phyloP scores from a whole-genome alignment of 1,140 invertebrate species.

The Hestina assimilis region DNA sequence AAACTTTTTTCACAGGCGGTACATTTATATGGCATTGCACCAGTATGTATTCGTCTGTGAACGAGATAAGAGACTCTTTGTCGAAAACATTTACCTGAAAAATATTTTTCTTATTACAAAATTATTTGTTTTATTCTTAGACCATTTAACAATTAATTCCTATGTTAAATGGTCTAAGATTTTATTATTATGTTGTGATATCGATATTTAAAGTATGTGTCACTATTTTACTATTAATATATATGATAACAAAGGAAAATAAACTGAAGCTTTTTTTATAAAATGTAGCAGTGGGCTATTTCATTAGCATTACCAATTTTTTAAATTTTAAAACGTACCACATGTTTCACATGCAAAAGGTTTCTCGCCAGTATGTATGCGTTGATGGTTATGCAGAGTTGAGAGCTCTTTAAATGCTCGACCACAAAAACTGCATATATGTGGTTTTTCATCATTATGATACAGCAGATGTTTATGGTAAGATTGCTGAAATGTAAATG shows the following conservation, averaged over 20 bases:
- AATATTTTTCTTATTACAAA: neutral
- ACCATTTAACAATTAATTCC: too few species aligned
- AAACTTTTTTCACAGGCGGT: constrained; percentile 89
- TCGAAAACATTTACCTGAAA: constrained; percentile 90
- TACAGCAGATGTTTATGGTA: constrained; percentile 94
- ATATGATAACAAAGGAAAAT: neutral
- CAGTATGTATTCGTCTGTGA: constrained; percentile 90
- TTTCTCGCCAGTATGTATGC: constrained; percentile 94
- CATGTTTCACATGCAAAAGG: constrained; percentile 95
- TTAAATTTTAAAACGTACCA: constrained; percentile 78
- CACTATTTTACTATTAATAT: neutral
- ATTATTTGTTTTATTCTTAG: neutral
- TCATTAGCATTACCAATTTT: too few species aligned
- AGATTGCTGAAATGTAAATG: constrained; percentile 94
- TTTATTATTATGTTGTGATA: too few species aligned
- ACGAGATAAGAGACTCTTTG: constrained; percentile 92
- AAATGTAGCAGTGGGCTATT: too few species aligned
- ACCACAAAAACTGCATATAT: constrained; percentile 88
- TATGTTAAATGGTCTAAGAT: too few species aligned
- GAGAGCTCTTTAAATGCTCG: constrained; percentile 93
- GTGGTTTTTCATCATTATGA: constrained; percentile 91
- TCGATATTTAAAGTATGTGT: neutral
- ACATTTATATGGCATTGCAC: constrained; percentile 90
- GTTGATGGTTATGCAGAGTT: constrained; percentile 91
- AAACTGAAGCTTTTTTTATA: too few species aligned